phyloP scores from a whole-genome alignment of 2,888 invertebrate species.

The Onthophagus sagittarius region DNA sequence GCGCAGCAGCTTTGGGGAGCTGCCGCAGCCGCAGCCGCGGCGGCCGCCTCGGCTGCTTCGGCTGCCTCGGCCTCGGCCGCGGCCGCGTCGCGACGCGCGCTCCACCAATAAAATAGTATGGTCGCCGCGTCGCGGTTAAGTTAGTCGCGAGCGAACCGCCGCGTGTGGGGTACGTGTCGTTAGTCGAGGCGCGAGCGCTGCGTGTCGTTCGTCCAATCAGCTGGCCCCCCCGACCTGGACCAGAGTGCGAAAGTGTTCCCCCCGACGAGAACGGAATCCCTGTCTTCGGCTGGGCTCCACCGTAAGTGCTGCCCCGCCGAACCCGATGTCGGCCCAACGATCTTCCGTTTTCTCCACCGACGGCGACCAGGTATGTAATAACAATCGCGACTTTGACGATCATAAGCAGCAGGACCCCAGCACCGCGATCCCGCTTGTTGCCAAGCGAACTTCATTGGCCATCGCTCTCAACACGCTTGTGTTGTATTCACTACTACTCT shows the following conservation, averaged over 20 bases:
- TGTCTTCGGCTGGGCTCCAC: background rate
- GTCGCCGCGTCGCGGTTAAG: background rate
- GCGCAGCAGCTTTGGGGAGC: background rate
- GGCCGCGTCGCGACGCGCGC: background rate
- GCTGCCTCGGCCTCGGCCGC: background rate
- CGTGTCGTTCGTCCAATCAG: background rate
- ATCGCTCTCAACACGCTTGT: background rate
- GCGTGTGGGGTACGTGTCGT: background rate
- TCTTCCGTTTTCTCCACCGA: background rate
- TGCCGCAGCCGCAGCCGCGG: too few species aligned
- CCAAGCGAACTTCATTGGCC: background rate
- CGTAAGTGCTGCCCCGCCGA: background rate
- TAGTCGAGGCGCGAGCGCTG: background rate
- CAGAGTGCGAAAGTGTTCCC: background rate
- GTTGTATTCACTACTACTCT: background rate
- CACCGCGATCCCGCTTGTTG: background rate
- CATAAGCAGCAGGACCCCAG: background rate
- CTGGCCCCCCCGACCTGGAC: background rate
- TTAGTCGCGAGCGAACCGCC: background rate
- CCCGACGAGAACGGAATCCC: background rate
- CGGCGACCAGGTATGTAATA: background rate
- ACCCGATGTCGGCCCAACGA: background rate
- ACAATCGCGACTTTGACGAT: background rate
- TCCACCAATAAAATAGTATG: background rate
- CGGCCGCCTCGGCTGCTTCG: background rate